A percentile compares a stretch with the other conserved stretches of the same genome.
phyloP scores from a whole-genome alignment of 2,113 vertebrate genomes.

The Etheostoma spectabile region DNA sequence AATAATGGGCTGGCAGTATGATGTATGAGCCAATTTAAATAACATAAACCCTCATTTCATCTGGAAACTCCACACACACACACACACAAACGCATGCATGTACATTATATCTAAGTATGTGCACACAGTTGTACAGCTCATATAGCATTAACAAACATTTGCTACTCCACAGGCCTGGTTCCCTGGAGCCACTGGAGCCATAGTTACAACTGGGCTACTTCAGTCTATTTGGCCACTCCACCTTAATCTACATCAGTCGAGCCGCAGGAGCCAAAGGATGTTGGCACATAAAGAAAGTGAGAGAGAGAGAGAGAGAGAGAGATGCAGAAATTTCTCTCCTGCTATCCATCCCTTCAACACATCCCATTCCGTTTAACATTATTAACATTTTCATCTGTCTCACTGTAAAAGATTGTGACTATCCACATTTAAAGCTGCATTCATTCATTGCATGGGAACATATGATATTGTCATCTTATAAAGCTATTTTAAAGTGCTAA shows the following conservation, averaged over 20 bases:
- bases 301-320: conserved; percentile 24
- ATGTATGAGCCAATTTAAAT: conserved; percentile 75
- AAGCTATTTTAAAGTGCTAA: not conserved
- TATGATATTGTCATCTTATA: not conserved
- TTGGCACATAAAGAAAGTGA: conserved; percentile 50
- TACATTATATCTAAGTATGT: conserved; percentile 29
- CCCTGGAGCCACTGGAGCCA: conserved; percentile 53
- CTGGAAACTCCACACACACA: conserved; percentile 58
- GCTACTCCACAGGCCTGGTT: conserved; percentile 47
- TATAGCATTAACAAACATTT: conserved; percentile 58
- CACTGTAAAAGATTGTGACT: not conserved
- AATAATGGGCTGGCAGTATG: conserved; percentile 69
- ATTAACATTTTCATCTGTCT: not conserved
- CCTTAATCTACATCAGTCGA: conserved; percentile 65
- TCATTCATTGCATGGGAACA: not conserved
- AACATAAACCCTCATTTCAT: conserved; percentile 62
- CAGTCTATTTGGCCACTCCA: conserved; percentile 69
- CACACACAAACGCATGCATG: not conserved
- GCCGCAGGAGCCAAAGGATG: conserved; percentile 56
- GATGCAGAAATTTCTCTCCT: conserved; percentile 31
- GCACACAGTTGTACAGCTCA: conserved; percentile 25
- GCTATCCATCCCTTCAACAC: conserved; percentile 33
- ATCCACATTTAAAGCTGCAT: not conserved
- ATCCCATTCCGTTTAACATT: conserved; percentile 19
- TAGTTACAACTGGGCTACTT: conserved; percentile 66